Evolutionary conservation across 2,113 vertebrate genomes (phyloP), one percentile per base, ranked within the genome.

Genomic region (Sylvietta virens): DNA sequence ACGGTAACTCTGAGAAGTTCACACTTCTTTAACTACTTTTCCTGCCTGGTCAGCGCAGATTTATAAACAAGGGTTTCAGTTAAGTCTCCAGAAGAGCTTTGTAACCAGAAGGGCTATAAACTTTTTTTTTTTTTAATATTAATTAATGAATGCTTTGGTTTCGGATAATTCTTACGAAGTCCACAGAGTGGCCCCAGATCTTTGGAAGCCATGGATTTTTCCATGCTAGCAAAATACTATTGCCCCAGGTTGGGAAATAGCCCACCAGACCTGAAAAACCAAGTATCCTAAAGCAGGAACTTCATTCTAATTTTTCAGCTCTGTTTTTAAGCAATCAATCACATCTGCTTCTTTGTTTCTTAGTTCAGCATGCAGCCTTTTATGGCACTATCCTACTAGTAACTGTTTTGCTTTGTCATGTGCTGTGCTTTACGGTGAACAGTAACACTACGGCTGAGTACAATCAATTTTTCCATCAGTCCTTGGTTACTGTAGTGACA

Each of bases 301-400:
- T 96, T 97, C 96, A 95, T 83, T 96, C 89, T 96, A 80, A 95
- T 97, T 97, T 97, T 97, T 96, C 97, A 95, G 92, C 94, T 98
- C 95, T 97, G 93, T 97, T 98, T 97, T 95, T 97, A 97, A 97
- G 97, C 97, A 97, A 95, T 97, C 95, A 84, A 57, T 96, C 91
- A 96, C 96, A 96, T 97, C 97, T 97, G 97, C 97, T 97, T 96
- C 95, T 97, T 98, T 96, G 97, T 97, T 98, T 97, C 98, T 98
- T 96, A 96, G 97, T 97, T 98, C 95, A 97, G 98, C 98, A 98
- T 98, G 98, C 97, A 95, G 95, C 94, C 83, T 97, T 98, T 98
- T 97, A 95, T 48, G 16, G 97, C 87, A 98, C 96, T 97, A 94
- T 94, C 94, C 97, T 98, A 95, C 93, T 97, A 98, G 95, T 97